A percentile compares a stretch with the other conserved stretches of the same genome.
phyloP scores from a whole-genome alignment of 1,140 invertebrate genomes.

The Rhagoletis pomonella region DNA sequence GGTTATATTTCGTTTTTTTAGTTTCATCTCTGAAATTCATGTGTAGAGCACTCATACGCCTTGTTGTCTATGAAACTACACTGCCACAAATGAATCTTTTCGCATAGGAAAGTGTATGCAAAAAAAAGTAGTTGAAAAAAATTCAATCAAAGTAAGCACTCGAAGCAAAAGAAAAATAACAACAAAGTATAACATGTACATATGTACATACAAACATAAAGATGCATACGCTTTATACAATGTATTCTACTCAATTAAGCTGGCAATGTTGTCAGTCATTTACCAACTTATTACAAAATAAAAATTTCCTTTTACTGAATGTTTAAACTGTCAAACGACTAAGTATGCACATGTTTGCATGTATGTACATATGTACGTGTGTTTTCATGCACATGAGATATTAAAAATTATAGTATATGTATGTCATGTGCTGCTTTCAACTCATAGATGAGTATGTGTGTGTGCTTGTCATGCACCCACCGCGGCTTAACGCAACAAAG shows the following conservation, averaged over 20 bases:
- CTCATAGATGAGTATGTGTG: background rate
- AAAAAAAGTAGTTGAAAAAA: background rate
- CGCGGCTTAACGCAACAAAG: too few species aligned
- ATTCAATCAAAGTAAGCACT: background rate
- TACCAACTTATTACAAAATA: slow-evolving; percentile 21
- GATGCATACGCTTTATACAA: background rate
- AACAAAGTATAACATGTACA: background rate
- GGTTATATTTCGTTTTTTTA: background rate
- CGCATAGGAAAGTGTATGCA: background rate
- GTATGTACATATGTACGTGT: background rate
- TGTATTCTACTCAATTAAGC: background rate
- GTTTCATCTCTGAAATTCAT: background rate
- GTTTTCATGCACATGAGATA: background rate
- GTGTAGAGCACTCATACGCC: background rate
- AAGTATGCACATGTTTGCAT: background rate
- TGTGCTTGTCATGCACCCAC: too few species aligned
- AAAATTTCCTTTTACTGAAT: background rate
- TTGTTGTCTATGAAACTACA: too few species aligned
- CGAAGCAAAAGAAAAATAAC: background rate
- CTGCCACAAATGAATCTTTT: too few species aligned
- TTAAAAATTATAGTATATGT: background rate
- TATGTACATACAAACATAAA: background rate
- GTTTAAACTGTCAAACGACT: background rate
- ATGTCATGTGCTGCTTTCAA: background rate
- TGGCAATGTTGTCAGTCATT: background rate